A percentile compares a stretch with the other conserved stretches of the same genome.
phyloP scores from a whole-genome alignment of 2,888 invertebrate species.

The Amphipyra berbera region DNA sequence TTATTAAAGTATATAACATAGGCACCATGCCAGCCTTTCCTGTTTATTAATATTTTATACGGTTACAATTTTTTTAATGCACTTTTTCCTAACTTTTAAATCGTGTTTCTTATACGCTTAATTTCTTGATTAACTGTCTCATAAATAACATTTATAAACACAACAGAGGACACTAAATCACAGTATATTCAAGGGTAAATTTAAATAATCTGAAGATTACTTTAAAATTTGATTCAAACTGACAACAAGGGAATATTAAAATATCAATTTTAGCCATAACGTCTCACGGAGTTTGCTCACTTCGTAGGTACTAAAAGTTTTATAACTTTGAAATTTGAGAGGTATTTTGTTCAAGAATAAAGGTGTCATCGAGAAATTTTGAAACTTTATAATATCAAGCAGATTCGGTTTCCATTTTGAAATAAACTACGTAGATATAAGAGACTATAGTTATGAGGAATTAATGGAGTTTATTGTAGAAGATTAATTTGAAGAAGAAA shows the following conservation, averaged over 20 bases:
- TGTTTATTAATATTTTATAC: too few relatives aligned
- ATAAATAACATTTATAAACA: slow-evolving; percentile 27
- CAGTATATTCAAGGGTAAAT: slow-evolving; percentile 53
- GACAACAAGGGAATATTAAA: slow-evolving; percentile 71
- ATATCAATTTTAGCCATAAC: slow-evolving; percentile 72
- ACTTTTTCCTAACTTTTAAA: too few relatives aligned
- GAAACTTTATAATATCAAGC: slow-evolving; percentile 17
- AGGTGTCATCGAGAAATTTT: slow-evolving; percentile 54
- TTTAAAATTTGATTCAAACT: slow-evolving; percentile 69
- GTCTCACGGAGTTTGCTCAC: slow-evolving; percentile 62
- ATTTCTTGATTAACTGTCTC: slow-evolving; percentile 11
- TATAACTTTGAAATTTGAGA: slow-evolving; percentile 62
- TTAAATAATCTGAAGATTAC: slow-evolving; percentile 64
- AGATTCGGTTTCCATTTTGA: slow-evolving; percentile 18
- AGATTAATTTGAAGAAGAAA: too few relatives aligned
- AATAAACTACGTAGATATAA: slow-evolving; percentile 3
- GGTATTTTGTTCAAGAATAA: slow-evolving; percentile 56
- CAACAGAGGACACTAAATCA: slow-evolving; percentile 27
- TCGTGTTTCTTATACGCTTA: background rate
- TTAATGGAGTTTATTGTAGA: too few relatives aligned
- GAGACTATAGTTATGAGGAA: too few relatives aligned
- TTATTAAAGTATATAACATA: too few relatives aligned
- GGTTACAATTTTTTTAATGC: too few relatives aligned
- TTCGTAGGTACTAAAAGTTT: slow-evolving; percentile 61
- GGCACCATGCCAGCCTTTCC: too few relatives aligned